phyloP scores from a whole-genome alignment of 2,113 vertebrate species.

The Sardina pilchardus region DNA sequence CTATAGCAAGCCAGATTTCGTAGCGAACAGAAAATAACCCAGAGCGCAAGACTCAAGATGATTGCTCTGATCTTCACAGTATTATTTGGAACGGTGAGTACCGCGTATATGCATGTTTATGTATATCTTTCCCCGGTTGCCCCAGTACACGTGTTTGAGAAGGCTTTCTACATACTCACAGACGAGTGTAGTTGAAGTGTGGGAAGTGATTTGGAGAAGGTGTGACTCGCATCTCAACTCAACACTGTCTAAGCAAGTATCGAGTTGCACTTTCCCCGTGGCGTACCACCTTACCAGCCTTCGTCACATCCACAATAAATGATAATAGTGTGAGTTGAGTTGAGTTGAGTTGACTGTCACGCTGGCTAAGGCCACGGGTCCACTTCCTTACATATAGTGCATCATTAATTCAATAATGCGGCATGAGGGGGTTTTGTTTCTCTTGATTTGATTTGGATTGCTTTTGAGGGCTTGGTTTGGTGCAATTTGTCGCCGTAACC shows the following conservation, averaged over 20 bases:
- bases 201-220: not conserved
- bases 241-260: not conserved
- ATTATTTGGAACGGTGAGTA: conserved; percentile 68
- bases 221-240: not conserved
- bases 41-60: conserved; percentile 50
- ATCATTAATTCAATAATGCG: not conserved
- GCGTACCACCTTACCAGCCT: not conserved
- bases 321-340: not conserved
- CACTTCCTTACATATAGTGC: not conserved
- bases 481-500: conserved; percentile 4
- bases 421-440: conserved; percentile 30
- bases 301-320: not conserved
- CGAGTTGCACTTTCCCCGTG: not conserved
- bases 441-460: not conserved
- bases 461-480: not conserved
- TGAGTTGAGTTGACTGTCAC: not conserved
- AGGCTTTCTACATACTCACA: not conserved
- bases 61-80: conserved; percentile 52
- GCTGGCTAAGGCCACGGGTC: not conserved
- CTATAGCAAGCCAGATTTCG: not conserved
- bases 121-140: not conserved
- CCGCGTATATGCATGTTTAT: not conserved
- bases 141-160: not conserved
- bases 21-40: not conserved
- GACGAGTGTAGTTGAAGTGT: not conserved